A percentile compares a stretch with the other conserved stretches of the same genome.
phyloP scores from a whole-genome alignment of 2,797 vertebrate genomes.

The Choloepus didactylus region DNA sequence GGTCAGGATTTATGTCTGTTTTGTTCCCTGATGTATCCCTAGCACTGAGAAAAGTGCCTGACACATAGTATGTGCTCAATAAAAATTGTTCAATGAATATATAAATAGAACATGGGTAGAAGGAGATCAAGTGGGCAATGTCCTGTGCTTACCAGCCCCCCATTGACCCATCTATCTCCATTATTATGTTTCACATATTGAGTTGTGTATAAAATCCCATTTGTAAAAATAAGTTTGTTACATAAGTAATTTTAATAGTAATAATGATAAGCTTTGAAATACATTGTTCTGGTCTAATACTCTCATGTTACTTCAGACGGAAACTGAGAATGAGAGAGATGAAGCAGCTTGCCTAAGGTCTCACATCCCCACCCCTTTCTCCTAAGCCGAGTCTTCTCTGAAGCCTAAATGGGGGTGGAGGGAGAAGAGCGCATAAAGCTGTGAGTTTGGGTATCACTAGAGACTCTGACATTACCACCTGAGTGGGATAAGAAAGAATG shows the following conservation, averaged over 20 bases:
- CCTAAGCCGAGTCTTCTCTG: not conserved
- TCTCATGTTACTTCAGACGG: not conserved
- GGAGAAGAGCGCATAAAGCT: not conserved
- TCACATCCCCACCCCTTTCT: not conserved
- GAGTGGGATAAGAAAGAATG: not conserved
- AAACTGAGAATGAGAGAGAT: slow-evolving; percentile 26
- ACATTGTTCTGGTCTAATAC: not conserved
- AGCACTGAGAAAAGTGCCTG: not conserved
- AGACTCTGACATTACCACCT: not conserved
- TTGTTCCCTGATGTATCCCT: not conserved
- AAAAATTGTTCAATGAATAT: slow-evolving; percentile 49
- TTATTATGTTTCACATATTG: slow-evolving; percentile 21
- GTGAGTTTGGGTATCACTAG: not conserved
- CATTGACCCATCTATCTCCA: not conserved
- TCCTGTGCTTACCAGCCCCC: not conserved
- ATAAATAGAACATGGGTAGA: slow-evolving; percentile 30
- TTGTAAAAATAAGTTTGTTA: slow-evolving; percentile 1
- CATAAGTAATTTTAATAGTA: slow-evolving; percentile 19
- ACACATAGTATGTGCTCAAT: not conserved
- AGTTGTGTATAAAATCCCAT: slow-evolving; percentile 9
- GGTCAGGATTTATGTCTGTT: not conserved
- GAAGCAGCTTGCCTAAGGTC: not conserved
- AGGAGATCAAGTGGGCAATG: not conserved
- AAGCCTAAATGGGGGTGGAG: not conserved
- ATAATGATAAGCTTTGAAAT: slow-evolving; percentile 14